phyloP scores from a whole-genome alignment of 2,113 vertebrate species.

The Pogona vitticeps region DNA sequence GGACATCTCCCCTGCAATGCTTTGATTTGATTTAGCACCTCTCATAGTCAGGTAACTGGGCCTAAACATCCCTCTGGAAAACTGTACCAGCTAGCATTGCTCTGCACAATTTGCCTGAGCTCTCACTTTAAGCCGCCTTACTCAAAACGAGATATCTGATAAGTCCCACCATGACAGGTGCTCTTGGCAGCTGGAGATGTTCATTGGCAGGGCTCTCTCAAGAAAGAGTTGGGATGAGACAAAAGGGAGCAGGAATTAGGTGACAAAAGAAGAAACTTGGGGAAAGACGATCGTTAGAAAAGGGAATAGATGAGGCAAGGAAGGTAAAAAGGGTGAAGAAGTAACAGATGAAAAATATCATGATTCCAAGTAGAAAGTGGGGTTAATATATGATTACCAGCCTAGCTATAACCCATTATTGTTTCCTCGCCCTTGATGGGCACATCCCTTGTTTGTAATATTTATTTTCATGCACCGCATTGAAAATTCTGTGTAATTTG shows the following conservation, averaged over 20 bases:
- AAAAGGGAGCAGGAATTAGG: not conserved
- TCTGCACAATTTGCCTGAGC: no score
- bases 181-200: no score
- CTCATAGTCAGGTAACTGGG: no score
- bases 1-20: no score
- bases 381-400: not conserved
- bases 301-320: not conserved
- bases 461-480: rapidly evolving
- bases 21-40: no score
- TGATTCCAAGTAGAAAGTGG: not conserved
- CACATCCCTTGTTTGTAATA: not conserved
- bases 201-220: no score
- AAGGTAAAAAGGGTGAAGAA: not conserved
- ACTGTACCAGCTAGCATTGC: no score
- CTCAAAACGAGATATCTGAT: no score
- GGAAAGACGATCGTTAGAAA: not conserved
- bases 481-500: not conserved
- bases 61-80: no score
- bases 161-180: no score
- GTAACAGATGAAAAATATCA: not conserved
- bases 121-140: no score
- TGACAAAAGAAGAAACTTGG: not conserved
- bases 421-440: not conserved
- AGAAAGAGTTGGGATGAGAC: no score
- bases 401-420: not conserved